Evolutionary conservation across 2,888 invertebrate genomes (phyloP), one percentile per base, ranked within the genome.

Genomic region (Clitarchus hookeri): DNA sequence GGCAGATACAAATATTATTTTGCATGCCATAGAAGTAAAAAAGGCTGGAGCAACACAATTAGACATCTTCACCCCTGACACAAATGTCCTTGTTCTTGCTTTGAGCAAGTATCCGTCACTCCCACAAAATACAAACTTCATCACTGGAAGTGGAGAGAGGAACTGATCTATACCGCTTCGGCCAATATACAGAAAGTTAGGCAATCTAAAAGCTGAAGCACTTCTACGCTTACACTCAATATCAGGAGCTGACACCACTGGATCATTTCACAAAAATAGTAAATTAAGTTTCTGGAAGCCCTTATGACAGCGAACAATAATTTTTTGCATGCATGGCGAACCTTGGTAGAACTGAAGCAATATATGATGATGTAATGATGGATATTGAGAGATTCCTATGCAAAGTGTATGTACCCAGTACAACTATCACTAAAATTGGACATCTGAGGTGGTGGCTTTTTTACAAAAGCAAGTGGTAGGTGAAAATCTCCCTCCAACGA

Each of bases 401-500:
- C 80, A 25, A 80, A 44, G 80, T 80, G 12, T 27, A 80, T 9
- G 44, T 80, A 26, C 26, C 80, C 13, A 26, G 27, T 44, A 27
- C 80, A 80, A 80, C 12, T 80, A 80, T 26, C 2, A 80, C 80
- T 80, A 80, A 8, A 36, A 6, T 80, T 80, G 26, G 26, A 80
- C 0, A 80, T 9, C 3, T 80, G 27, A 80, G 26, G 8, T 80
- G 80, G 12, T 80, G 80, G 27, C 80, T 26, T 9, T 80, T 80
- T 44, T 26, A 44, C 80, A 80, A 80, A 80, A 80, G 80, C 80
- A 80, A 44, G 80, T 80, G 44, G 27, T 80, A 27, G 80, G 12
- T 26, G 80, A 80, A 65, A 80, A 80, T 80, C 27, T 80, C 44
- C 80, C 80, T 80, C 26, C 80, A 27, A 80, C 16, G 16, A 80